Percentiles rank a stretch among this genome's conserved stretches.
These are phyloP conservation scores for Jacana jacana DNA, from an alignment of 2,113 vertebrate genomes.

Conservation along the genomic window DNA sequence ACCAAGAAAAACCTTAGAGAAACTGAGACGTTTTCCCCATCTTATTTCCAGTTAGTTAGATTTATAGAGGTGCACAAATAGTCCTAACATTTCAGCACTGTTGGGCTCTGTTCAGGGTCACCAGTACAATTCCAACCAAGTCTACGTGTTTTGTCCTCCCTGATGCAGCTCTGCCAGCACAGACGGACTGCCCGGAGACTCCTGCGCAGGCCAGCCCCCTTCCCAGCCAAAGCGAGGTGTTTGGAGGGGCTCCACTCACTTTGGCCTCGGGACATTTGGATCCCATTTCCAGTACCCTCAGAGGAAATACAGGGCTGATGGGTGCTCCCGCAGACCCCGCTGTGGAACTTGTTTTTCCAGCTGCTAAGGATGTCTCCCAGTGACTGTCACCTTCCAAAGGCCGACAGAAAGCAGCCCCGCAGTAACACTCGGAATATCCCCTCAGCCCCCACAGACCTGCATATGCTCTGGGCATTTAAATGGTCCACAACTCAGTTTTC, in stretches of 20 bases:
- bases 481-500: neutral
- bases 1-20: neutral
- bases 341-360: neutral
- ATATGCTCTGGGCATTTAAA: neutral
- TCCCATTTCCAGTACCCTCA: neutral
- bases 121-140: neutral
- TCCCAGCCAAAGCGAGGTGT: neutral
- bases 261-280: neutral
- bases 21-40: neutral
- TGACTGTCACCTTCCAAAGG: neutral
- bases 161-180: neutral
- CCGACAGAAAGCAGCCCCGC: neutral
- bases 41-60: neutral
- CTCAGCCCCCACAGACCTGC: neutral
- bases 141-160: neutral
- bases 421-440: neutral
- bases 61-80: neutral
- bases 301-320: neutral
- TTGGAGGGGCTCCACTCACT: neutral
- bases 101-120: neutral
- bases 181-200: neutral
- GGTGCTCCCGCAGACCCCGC: neutral
- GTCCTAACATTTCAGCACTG: neutral
- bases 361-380: neutral
- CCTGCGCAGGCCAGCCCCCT: accelerated